phyloP scores from a whole-genome alignment of 2,797 vertebrate genomes.

The Platyrinchus mystaceus region DNA sequence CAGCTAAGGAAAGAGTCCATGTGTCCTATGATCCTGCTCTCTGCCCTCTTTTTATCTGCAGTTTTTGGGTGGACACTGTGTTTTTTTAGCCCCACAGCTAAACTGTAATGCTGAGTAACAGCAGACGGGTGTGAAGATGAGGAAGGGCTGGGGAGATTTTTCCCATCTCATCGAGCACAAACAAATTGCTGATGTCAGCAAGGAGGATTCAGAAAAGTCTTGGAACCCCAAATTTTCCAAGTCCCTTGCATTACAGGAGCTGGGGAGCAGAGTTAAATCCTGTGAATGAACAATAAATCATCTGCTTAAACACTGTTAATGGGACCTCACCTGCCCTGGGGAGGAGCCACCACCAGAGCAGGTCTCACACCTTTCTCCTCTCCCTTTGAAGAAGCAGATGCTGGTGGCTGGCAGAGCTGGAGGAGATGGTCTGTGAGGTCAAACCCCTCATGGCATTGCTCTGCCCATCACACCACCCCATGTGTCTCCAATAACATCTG shows the following conservation, averaged over 20 bases:
- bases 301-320: background rate
- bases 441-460: background rate
- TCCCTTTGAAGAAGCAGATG: background rate
- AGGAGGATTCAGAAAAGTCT: background rate
- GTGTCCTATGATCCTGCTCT: fast-evolving
- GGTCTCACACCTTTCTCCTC: background rate
- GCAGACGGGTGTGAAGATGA: background rate
- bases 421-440: background rate
- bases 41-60: background rate
- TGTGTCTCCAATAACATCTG: fast-evolving
- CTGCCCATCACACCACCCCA: background rate
- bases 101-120: background rate
- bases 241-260: background rate
- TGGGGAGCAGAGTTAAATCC: background rate
- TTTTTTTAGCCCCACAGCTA: background rate
- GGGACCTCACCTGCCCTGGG: background rate
- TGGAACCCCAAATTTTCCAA: background rate
- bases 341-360: background rate
- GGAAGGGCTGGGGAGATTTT: background rate
- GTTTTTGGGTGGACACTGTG: background rate
- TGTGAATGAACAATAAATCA: background rate
- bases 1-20: fast-evolving
- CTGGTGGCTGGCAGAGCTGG: background rate
- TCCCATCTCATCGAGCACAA: fast-evolving
- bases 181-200: background rate